Base-by-base conservation (phyloP, 2,888 invertebrate species). In the Isoperla grammatica region DNA sequence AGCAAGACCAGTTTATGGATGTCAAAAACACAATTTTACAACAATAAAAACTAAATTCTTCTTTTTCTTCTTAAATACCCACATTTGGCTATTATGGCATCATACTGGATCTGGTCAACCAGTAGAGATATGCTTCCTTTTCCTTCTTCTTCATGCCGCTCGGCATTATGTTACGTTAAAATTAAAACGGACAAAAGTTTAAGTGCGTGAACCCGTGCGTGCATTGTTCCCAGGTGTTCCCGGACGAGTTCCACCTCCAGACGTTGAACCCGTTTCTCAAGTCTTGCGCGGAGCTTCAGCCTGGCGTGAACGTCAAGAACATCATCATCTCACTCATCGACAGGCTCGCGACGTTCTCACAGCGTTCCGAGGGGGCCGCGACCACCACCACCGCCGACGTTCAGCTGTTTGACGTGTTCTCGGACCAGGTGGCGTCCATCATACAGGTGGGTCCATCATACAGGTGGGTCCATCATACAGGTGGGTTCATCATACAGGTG, bases 241-340 rank as follows among this genome's bases (percentile, higher is more conserved):
- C 99, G 0, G 99, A 99, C 73, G 99, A 99, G 75, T 98, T 97
- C 75, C 99, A 99, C 77, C 79, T 99, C 70, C 91, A 95, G 68
- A 97, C 97, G 0, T 78, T 99, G 62, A 91, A 90, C 74, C 89
- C 93, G 45, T 99, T 99, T 76, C 80, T 99, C 60, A 91, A 95
- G 75, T 96, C 98, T 0, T 99, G 99, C 73, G 96, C 93, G 0
- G 97, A 99, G 72, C 78, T 99, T 1, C 95, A 98, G 71, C 86
- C 88, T 1, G 92, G 90, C 8, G 98, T 99, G 11, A 97, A 98
- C 75, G 96, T 98, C 6, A 98, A 98, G 77, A 97, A 96, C 73
- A 95, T 99, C 64, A 94, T 99, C 63, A 97, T 97, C 66, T 91
- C 96, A 1, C 79, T 99, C 35, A 98, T 99, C 68, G 97, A 99